Evolutionary conservation across 2,113 vertebrate species (phyloP).

Genomic region (Deroptyus accipitrinus): DNA sequence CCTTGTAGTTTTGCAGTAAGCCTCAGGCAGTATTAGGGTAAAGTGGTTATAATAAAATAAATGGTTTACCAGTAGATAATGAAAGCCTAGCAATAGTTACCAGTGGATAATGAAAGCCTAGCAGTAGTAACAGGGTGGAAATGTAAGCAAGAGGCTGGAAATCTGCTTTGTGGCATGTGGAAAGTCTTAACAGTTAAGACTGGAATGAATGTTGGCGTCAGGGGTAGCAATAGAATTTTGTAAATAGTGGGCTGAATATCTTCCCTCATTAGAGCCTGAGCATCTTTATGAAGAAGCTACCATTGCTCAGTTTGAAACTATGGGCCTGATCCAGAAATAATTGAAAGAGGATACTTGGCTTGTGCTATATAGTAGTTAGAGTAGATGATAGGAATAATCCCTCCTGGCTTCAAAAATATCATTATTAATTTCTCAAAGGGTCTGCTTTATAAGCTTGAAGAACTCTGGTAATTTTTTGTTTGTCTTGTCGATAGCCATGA

Average conservation of each 20-base stretch:
- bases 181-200: not conserved
- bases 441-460: not conserved
- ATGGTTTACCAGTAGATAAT: not conserved
- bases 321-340: not conserved
- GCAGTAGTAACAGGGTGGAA: not conserved
- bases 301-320: not conserved
- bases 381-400: not conserved
- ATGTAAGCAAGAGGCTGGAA: not conserved
- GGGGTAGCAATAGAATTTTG: accelerated
- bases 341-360: not conserved
- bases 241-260: not conserved
- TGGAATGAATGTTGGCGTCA: not conserved
- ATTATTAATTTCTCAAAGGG: not conserved
- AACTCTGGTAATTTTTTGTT: not conserved
- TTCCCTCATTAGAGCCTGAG: not conserved
- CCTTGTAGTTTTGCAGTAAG: not conserved
- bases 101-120: not conserved
- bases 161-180: not conserved
- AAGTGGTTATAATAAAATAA: not conserved
- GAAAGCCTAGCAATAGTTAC: not conserved
- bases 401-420: not conserved
- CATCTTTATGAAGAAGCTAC: not conserved
- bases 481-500: not conserved
- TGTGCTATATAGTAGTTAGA: not conserved
- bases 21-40: not conserved